Base-by-base conservation (phyloP, 2,888 invertebrate species). In the Caenorhabditis panamensis region DNA sequence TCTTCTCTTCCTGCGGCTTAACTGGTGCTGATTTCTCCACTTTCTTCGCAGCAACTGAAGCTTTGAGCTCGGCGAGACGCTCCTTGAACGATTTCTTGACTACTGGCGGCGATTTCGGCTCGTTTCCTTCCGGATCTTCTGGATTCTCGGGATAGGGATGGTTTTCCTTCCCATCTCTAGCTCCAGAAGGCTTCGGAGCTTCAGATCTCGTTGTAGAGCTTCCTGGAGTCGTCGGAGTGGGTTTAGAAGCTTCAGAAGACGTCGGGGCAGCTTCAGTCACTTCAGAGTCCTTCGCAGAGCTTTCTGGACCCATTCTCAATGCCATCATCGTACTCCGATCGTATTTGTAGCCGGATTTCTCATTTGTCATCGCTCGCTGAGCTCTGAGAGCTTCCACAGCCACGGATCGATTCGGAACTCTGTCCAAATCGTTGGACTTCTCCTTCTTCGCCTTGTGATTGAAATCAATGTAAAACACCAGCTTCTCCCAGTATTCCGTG, bases 41-140 rank as follows among this genome's bases (percentile, higher is more conserved):
- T n/a, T 69, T 47, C 26, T 66, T 66, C 11, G 41, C 51, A 1
- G 72, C 66, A 6, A 24, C n/a, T 24, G 61, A 26, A 4, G 59
- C 51, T 51, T 80, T 75, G 16, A 80, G 20, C 22, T 75, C 76
- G 5, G 62, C 71, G 2, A 80, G 31, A 20, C 76, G 54, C 9
- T 64, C 64, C 31, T 69, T 53, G 18, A 68, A 80, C 16, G 75
- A 13, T 31, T 80, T 80, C 31, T 75, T 66, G 20, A 49, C 75
- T 9, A 26, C 6, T 41, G 16, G 13, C 5, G 41, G 13, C 41
- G 9, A 51, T 4, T n/a, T 13, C 20, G 24, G 36, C 28, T 56
- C 36, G 16, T 68, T 62, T 20, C 53, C 47, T 9, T 66, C 64
- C 26, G 58, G 41, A 13, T 77, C 47, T 20, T 56, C 59, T 6